phyloP scores from a whole-genome alignment of 1,140 invertebrate species.

The Nasonia longicornis region DNA sequence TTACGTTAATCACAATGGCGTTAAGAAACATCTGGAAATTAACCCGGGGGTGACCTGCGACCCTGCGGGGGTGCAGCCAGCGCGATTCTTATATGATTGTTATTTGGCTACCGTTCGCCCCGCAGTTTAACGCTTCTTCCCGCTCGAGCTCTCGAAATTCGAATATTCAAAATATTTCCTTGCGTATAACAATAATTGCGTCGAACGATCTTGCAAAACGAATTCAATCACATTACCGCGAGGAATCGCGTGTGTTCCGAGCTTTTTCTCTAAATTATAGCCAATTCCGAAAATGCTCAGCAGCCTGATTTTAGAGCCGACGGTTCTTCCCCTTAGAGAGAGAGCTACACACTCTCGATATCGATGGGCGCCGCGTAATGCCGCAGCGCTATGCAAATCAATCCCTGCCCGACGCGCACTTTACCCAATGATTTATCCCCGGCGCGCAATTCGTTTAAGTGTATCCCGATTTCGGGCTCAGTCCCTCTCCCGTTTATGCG shows the following conservation, averaged over 20 bases:
- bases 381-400: slow-evolving; percentile 66
- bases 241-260: slow-evolving; percentile 4
- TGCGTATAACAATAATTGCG: too few species aligned
- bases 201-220: neutral
- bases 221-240: neutral
- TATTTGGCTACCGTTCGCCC: neutral
- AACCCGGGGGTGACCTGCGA: slow-evolving; percentile 28
- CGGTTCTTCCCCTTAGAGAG: neutral
- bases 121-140: neutral
- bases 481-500: slow-evolving; percentile 7
- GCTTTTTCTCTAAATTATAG: slow-evolving; percentile 54
- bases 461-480: slow-evolving; percentile 66
- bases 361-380: slow-evolving; percentile 51
- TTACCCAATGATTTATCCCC: slow-evolving; percentile 63
- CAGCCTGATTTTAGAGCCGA: slow-evolving; percentile 61
- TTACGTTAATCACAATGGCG: slow-evolving; percentile 52
- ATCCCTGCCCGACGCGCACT: slow-evolving; percentile 51
- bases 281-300: slow-evolving; percentile 65
- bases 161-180: too few species aligned
- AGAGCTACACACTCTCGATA: slow-evolving; percentile 29
- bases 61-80: neutral
- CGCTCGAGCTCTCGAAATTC: neutral
- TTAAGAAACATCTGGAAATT: slow-evolving; percentile 44
- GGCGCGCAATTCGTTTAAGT: slow-evolving; percentile 68
- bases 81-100: slow-evolving; percentile 30